These are phyloP conservation scores for Calephelis nemesis DNA, from an alignment of 1,140 invertebrate species.

Conservation along the genomic window DNA sequence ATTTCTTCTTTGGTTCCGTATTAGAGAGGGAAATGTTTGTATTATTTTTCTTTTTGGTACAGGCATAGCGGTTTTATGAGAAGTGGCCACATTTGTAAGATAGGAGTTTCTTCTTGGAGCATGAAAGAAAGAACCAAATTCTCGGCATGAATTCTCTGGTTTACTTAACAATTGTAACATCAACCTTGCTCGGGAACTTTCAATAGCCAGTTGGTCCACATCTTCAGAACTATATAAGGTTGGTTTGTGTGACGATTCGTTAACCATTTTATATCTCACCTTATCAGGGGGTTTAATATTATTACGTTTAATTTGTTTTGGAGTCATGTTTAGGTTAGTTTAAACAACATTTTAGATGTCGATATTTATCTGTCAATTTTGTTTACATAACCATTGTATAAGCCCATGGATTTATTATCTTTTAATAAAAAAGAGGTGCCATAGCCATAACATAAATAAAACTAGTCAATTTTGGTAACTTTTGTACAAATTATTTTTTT, in stretches of 20 bases:
- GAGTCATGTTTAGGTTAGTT: slow-evolving; percentile 17
- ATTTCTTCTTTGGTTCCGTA: slow-evolving; percentile 37
- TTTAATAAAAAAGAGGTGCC: background rate
- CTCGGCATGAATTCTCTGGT: slow-evolving; percentile 24
- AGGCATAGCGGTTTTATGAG: slow-evolving; percentile 29
- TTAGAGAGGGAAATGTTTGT: slow-evolving; percentile 34
- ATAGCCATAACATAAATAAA: too few relatives aligned
- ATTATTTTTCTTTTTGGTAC: slow-evolving; percentile 23
- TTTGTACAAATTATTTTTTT: too few relatives aligned
- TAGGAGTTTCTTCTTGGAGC: slow-evolving; percentile 23
- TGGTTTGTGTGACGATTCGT: slow-evolving; percentile 24
- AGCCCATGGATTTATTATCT: slow-evolving; percentile 8
- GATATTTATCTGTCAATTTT: background rate
- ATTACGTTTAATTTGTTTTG: slow-evolving; percentile 4
- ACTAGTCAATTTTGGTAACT: too few relatives aligned
- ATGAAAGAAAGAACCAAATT: slow-evolving; percentile 39
- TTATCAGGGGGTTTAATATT: background rate
- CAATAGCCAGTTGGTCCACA: slow-evolving; percentile 28
- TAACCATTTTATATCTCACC: background rate
- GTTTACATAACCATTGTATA: too few relatives aligned
- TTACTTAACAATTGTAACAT: slow-evolving; percentile 31
- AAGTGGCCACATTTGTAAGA: slow-evolving; percentile 33
- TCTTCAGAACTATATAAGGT: slow-evolving; percentile 36
- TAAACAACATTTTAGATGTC: slow-evolving; percentile 6
- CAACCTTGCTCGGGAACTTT: slow-evolving; percentile 36